Conservation (phyloP, 2,113 vertebrate genomes). For the Saimiri boliviensis region DNA sequence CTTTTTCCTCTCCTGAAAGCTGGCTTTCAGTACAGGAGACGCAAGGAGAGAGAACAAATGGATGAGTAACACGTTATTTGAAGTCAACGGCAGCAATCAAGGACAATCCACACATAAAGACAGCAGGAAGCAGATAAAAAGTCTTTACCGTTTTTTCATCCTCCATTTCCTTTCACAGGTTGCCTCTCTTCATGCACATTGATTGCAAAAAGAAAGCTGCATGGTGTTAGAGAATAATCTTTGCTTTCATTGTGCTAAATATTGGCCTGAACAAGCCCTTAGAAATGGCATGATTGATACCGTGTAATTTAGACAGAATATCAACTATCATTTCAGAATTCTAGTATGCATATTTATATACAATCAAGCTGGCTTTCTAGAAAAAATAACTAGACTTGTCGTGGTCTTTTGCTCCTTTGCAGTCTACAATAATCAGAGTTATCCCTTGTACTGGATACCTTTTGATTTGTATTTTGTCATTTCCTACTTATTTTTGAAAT, state of each 20-base stretch:
- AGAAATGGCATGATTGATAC: not conserved
- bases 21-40: not conserved
- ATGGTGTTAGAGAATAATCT: not conserved
- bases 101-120: not conserved
- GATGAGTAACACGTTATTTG: not conserved
- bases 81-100: not conserved
- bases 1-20: not conserved
- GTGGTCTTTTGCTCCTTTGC: not conserved
- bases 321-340: not conserved
- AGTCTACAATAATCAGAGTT: not conserved
- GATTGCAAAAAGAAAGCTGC: not conserved
- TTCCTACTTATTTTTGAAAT: not conserved
- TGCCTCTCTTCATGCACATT: not conserved
- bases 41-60: not conserved
- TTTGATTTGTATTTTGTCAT: not conserved
- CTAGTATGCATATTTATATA: not conserved
- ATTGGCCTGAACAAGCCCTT: not conserved
- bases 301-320: not conserved
- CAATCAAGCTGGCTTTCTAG: not conserved
- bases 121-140: not conserved
- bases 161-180: not conserved
- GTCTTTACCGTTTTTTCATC: not conserved
- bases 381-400: not conserved
- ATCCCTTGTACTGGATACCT: not conserved
- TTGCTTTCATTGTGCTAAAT: not conserved